Evolutionary conservation across 2,888 invertebrate genomes (phyloP).

Genomic region (Taenaris catops): DNA sequence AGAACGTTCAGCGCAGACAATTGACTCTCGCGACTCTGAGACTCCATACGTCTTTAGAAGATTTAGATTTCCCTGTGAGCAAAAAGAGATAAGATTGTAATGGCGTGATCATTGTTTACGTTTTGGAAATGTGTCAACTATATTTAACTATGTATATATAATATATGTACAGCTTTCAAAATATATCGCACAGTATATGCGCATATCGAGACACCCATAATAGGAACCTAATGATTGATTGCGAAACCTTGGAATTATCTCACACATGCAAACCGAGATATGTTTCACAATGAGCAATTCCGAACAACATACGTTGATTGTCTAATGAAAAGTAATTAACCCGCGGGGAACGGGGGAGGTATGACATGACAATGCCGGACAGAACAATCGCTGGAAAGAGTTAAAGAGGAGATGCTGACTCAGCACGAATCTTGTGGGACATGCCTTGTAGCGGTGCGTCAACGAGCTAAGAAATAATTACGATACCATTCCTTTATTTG

Average conservation of each 20-base stretch:
- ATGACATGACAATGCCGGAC: constrained; percentile 70
- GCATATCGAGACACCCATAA: too few relatives aligned
- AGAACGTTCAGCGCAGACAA: too few relatives aligned
- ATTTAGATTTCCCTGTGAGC: too few relatives aligned
- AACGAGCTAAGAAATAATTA: constrained; percentile 25
- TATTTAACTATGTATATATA: too few relatives aligned
- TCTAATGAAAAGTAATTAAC: constrained; percentile 79
- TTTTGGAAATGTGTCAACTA: too few relatives aligned
- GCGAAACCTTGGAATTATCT: constrained; percentile 3
- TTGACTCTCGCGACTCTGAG: too few relatives aligned
- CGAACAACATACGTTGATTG: constrained; percentile 50
- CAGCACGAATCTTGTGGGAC: constrained; percentile 60
- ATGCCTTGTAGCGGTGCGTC: constrained; percentile 42
- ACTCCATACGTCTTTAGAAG: too few relatives aligned
- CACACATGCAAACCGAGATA: constrained; percentile 19
- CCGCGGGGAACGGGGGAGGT: constrained; percentile 37
- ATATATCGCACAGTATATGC: too few relatives aligned
- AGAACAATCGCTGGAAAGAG: constrained; percentile 71
- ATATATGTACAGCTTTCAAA: too few relatives aligned
- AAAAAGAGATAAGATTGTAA: too few relatives aligned
- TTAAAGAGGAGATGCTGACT: constrained; percentile 72
- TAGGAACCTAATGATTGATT: constrained; percentile 1
- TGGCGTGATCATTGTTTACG: too few relatives aligned
- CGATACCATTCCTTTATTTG: too few relatives aligned
- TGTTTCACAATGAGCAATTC: constrained; percentile 33